Percentiles rank a stretch among this genome's conserved stretches.
Conservation (phyloP, 2,113 vertebrate species). For the Scortum barcoo region DNA sequence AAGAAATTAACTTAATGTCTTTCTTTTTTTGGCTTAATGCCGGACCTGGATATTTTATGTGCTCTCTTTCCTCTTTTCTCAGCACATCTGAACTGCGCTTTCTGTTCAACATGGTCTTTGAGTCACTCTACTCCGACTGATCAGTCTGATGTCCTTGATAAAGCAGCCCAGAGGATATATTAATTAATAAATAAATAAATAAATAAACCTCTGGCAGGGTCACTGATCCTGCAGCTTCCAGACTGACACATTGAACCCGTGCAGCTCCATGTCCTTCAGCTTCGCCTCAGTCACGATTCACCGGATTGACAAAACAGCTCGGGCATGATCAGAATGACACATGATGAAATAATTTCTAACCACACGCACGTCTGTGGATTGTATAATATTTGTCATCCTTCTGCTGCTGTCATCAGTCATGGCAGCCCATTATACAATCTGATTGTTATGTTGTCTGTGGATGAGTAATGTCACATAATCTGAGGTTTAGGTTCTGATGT, state of each 20-base stretch:
- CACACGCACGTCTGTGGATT: slow-evolving; percentile 38
- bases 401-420: slow-evolving; percentile 52
- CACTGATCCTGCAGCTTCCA: slow-evolving; percentile 9
- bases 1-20: background rate
- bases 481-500: slow-evolving; percentile 12
- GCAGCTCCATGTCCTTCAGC: slow-evolving; percentile 37
- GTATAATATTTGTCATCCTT: slow-evolving; percentile 36
- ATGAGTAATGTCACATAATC: slow-evolving; percentile 37
- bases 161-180: slow-evolving; percentile 10
- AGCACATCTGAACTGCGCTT: no score
- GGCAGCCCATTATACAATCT: slow-evolving; percentile 33
- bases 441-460: slow-evolving; percentile 44
- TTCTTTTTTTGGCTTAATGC: background rate
- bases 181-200: no score
- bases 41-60: background rate
- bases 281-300: slow-evolving; percentile 38
- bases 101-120: background rate
- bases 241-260: slow-evolving; percentile 21
- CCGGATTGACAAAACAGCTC: slow-evolving; percentile 27
- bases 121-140: background rate
- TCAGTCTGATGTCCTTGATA: slow-evolving; percentile 26
- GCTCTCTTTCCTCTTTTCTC: background rate
- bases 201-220: slow-evolving; percentile 17
- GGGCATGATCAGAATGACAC: slow-evolving; percentile 43
- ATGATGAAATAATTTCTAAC: slow-evolving; percentile 46